phyloP scores from a whole-genome alignment of 2,797 vertebrate genomes.

The Typhlichthys eigenmanni region DNA sequence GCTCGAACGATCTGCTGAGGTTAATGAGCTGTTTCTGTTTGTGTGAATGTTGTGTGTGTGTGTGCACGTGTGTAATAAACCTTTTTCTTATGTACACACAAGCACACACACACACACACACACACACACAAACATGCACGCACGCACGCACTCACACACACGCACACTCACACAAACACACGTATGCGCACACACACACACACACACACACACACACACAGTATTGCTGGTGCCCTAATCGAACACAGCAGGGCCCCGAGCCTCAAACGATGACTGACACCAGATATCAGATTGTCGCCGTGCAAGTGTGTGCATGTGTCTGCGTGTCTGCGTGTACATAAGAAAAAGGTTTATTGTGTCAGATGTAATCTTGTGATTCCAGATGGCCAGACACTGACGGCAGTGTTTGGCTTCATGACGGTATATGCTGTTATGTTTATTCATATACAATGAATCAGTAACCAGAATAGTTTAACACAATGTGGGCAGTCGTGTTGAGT shows the following conservation, averaged over 20 bases:
- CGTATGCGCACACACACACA: too few species aligned
- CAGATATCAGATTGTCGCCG: not conserved
- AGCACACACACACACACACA: conserved; percentile 35
- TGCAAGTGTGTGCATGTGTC: conserved; percentile 15
- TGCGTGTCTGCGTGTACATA: conserved; percentile 11
- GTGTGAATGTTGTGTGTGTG: conserved; percentile 26
- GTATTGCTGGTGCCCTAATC: conserved; percentile 69
- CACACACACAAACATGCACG: too few species aligned
- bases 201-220: too few species aligned
- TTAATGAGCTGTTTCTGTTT: conserved; percentile 54
- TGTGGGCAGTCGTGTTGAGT: not conserved
- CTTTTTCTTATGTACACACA: too few species aligned
- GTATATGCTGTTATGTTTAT: too few species aligned
- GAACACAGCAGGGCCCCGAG: conserved; percentile 63
- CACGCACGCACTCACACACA: too few species aligned
- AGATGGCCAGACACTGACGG: conserved; percentile 27
- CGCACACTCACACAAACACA: too few species aligned
- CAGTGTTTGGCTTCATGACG: too few species aligned
- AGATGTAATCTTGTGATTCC: conserved; percentile 44
- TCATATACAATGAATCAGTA: too few species aligned
- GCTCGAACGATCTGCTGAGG: conserved; percentile 53
- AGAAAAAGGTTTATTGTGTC: conserved; percentile 1
- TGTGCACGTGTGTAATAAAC: conserved; percentile 48
- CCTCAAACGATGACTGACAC: conserved; percentile 61
- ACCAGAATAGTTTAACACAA: too few species aligned